Percentiles rank a stretch among this genome's conserved stretches.
Evolutionary conservation across 2,113 vertebrate genomes (phyloP).

Genomic region (Dipodomys spectabilis): DNA sequence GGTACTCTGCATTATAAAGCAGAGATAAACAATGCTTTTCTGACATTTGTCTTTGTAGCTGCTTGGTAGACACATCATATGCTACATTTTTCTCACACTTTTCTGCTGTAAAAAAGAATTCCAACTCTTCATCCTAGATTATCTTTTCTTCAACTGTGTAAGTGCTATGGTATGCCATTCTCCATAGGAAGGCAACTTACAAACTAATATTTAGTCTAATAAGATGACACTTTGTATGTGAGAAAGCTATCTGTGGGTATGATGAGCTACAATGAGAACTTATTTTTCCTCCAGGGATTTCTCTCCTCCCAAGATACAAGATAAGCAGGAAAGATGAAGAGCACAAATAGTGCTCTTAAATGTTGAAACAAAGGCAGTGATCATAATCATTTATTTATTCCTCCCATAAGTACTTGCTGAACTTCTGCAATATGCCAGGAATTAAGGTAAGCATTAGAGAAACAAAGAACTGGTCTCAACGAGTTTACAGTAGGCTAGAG

Average conservation of each 20-base stretch:
- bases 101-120: background rate
- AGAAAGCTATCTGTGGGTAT: background rate
- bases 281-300: constrained; percentile 31
- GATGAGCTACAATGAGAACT: background rate
- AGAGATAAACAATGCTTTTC: background rate
- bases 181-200: background rate
- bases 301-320: background rate
- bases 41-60: background rate
- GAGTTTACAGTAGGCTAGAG: background rate
- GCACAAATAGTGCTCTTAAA: background rate
- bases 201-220: background rate
- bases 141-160: background rate
- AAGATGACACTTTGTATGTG: background rate
- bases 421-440: background rate
- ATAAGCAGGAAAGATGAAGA: constrained; percentile 32
- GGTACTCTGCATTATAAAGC: constrained; percentile 2
- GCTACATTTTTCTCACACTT: background rate
- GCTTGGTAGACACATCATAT: background rate
- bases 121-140: background rate
- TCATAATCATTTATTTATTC: constrained; percentile 2
- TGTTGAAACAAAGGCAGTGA: constrained; percentile 39
- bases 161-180: background rate
- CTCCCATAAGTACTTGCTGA: background rate
- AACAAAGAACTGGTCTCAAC: background rate
- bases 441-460: background rate